Percentiles rank a stretch among this genome's conserved stretches.
These are phyloP conservation scores for Diploptera punctata DNA, from an alignment of 2,888 invertebrate species.

Conservation along the genomic window DNA sequence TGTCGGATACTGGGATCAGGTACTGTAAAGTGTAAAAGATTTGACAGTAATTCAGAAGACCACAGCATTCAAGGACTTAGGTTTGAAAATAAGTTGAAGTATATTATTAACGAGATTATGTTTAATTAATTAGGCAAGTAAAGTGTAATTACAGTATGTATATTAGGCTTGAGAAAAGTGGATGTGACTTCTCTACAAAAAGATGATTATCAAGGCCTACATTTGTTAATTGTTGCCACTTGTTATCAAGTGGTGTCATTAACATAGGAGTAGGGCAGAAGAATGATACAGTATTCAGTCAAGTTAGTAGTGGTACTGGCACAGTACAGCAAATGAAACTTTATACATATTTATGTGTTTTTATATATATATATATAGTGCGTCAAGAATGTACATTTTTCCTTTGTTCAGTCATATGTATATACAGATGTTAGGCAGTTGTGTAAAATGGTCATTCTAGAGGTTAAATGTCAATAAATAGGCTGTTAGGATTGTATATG, in stretches of 20 bases:
- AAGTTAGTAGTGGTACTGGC: too few species aligned
- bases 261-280: not conserved
- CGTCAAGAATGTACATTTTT: constrained; percentile 26
- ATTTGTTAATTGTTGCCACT: constrained; percentile 22
- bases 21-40: too few species aligned
- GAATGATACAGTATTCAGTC: constrained; percentile 27
- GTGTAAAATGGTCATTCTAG: constrained; percentile 11
- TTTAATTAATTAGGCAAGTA: constrained; percentile 7
- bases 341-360: constrained; percentile 25
- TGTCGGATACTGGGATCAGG: not conserved
- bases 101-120: constrained; percentile 4
- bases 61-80: not conserved
- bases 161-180: not conserved
- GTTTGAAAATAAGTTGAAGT: not conserved
- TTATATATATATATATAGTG: constrained; percentile 23
- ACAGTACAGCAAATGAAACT: constrained; percentile 8
- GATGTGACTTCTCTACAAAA: not conserved
- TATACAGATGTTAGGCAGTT: constrained; percentile 8
- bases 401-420: constrained; percentile 24
- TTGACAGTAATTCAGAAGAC: not conserved
- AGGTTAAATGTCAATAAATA: constrained; percentile 27
- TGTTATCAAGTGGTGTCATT: constrained; percentile 19
- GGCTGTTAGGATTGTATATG: not conserved
- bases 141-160: not conserved
- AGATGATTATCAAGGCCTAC: constrained; percentile 5